Evolutionary conservation across 2,888 invertebrate genomes (phyloP), one percentile per base, ranked within the genome.

Genomic region (Zonitis immaculata): DNA sequence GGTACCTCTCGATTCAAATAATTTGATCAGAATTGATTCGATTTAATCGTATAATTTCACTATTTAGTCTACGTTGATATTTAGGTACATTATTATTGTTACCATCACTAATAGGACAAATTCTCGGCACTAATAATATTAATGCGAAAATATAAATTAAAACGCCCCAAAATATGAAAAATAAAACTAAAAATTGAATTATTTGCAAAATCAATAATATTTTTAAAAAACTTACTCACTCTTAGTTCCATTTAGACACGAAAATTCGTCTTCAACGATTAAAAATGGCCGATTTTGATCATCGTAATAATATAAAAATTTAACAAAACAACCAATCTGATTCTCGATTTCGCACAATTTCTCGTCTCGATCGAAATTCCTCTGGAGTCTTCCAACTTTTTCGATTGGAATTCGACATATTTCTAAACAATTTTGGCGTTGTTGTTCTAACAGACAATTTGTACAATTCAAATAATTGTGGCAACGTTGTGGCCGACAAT

Each of bases 401-500:
- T n/a, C 22, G 14, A 42, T 46, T 3, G 25, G 30, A 35, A 42
- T 49, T 9, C 16, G 27, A 22, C 53, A 39, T n/a, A n/a, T 5
- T 39, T 20, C 18, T 2, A 49, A 11, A 49, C 28, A n/a, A 22
- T 14, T 5, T 27, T 27, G 28, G 27, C 28, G 6, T 44, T 30
- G 11, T 4, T 18, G 11, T 20, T 28, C 18, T 8, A 49, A 16
- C 3, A 39, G 30, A 20, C 54, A 54, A 8, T 54, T 47, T 14
- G 32, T 25, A 11, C 54, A 54, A 26, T 46, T 18, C 3, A 50
- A 20, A 26, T 42, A 47, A 14, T 51, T 43, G 5, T 2, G 6
- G n/a, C 51, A 55, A 50, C 82, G 78, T 55, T 78, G 74, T 3
- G 79, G 80, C 0, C 80, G 78, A 62, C 88, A 87, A 0, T 84